Evolutionary conservation across 1,140 invertebrate species (phyloP), one percentile per base, ranked within the genome.

Genomic region (Caerostris extrusa): DNA sequence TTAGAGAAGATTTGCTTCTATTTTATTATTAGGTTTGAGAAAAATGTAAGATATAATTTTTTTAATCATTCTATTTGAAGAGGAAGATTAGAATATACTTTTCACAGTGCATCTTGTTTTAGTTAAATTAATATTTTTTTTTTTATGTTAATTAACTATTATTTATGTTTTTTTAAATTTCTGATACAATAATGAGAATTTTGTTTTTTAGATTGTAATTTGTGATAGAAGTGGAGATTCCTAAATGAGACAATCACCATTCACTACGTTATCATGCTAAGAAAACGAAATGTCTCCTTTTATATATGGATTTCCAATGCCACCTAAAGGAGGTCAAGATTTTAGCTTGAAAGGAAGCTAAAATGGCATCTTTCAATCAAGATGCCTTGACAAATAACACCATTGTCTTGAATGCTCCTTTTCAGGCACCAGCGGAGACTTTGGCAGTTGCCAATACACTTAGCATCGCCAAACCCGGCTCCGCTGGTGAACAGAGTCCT

Each of bases 301-400:
- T 88, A 57, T 69, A 87, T 60, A 12, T 93, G 55, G 19, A 87
- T 87, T 71, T 93, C 92, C 57, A 89, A 93, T 93, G 92, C 67
- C 92, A 93, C 92, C 81, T 93, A 93, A 82, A 77, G 92, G 92
- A 10, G 60, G 60, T 19, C 89, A 90, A 17, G n/a, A 77, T 2
- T 71, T 71, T 86, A 90, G 93, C 88, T 94, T 94, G 77, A 90
- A 83, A 69, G 89, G 89, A 94, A 91, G 93, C 89, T 94, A 90
- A 94, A 90, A 94, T 94, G 93, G 93, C 93, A 67, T 85, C 93
- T 64, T 94, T 94, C 61, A 91, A 55, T 60, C 93, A 94, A 82
- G 93, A 94, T 90, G 93, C 86, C 93, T 87, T 64, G 85, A 77
- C 91, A 93, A 34, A 71, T 64, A 60, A 93, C 58, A 87, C 83